Evolutionary conservation across 2,888 invertebrate species (phyloP).

Genomic region (Brenthis ino): DNA sequence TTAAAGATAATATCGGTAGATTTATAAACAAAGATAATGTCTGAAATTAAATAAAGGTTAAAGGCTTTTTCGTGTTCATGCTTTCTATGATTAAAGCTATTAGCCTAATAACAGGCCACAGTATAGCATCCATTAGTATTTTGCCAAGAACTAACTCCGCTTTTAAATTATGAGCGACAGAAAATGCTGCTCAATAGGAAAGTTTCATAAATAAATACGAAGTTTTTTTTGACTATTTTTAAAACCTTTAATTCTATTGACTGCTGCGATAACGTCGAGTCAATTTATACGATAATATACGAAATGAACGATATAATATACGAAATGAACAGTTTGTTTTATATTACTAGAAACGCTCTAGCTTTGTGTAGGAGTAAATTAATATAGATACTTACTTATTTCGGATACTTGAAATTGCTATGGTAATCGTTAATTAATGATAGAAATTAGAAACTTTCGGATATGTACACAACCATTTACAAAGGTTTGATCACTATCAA

Average conservation of each 20-base stretch:
- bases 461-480: no score
- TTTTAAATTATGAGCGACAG: constrained; percentile 27
- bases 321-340: no score
- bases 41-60: constrained; percentile 31
- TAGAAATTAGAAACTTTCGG: no score
- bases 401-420: no score
- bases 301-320: no score
- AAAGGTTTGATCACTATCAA: no score
- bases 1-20: constrained; percentile 13
- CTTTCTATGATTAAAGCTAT: constrained; percentile 40
- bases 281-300: no score
- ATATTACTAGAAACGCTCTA: no score
- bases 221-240: constrained; percentile 26
- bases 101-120: constrained; percentile 39
- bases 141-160: constrained; percentile 24
- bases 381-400: no score
- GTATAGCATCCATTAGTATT: constrained; percentile 33
- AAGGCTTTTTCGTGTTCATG: constrained; percentile 50
- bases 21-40: constrained; percentile 21
- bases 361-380: no score
- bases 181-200: constrained; percentile 26
- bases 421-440: no score
- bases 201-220: constrained; percentile 19
- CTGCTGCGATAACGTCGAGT: no score
- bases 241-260: neutral